Evolutionary conservation across 2,888 invertebrate genomes (phyloP).

Genomic region (Escarpia spicata): DNA sequence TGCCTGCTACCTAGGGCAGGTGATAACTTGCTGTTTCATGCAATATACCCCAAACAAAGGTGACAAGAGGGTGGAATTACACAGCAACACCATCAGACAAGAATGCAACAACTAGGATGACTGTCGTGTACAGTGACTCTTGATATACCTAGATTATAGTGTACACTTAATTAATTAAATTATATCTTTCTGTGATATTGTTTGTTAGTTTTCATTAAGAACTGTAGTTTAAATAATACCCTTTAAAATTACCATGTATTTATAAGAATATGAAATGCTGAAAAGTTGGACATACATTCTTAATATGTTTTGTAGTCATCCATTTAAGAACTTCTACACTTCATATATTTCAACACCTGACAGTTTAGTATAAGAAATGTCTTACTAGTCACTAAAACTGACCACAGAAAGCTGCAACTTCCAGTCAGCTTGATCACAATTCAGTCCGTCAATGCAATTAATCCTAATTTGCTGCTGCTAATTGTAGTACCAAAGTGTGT

Average conservation of each 20-base stretch:
- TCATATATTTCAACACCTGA: not conserved
- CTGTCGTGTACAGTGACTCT: not conserved
- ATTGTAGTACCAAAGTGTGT: not conserved
- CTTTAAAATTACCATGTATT: not conserved
- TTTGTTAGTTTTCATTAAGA: not conserved
- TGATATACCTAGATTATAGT: not conserved
- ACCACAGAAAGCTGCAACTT: not conserved
- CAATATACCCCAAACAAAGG: conserved; percentile 6
- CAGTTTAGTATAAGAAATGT: not conserved
- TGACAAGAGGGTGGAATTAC: not conserved
- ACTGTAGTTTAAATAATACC: not conserved
- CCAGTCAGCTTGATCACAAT: not conserved
- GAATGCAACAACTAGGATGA: not conserved
- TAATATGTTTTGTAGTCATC: not conserved
- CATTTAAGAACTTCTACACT: not conserved
- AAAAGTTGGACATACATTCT: not conserved
- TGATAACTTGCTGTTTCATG: conserved; percentile 4
- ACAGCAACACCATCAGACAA: not conserved
- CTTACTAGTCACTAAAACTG: no score
- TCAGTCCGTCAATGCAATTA: not conserved
- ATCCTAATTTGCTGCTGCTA: not conserved
- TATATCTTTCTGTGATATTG: not conserved
- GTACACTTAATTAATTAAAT: not conserved
- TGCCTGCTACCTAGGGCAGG: not conserved
- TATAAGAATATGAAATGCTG: not conserved